Base-by-base conservation (phyloP, 2,888 invertebrate species). In the Hyposoter didymator region DNA sequence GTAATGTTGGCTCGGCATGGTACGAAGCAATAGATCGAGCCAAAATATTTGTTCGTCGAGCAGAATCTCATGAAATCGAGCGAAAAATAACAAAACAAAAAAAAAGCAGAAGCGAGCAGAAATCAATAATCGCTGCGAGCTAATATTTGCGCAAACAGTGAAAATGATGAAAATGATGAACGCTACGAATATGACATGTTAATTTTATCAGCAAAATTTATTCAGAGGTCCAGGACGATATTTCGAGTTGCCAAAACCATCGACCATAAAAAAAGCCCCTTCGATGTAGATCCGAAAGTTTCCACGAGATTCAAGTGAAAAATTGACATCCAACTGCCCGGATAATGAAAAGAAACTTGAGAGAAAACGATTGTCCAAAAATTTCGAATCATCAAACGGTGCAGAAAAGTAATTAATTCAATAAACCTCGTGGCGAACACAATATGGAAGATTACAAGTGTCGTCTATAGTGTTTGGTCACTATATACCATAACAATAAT, bases 401-500 rank as follows among this genome's bases (percentile, higher is more conserved):
- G 8, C 43, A 19, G 47, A 45, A 32, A 69, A 47, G 8, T 28
- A 69, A 69, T 69, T 69, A 69, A 47, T 73, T 64, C 62, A 32
- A 43, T 28, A 73, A 73, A 12, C 43, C 62, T 39, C 67, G 62
- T 75, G 28, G 32, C 62, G 62, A 32, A 19, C 28, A 59, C 28
- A 1, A 52, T 70, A 22, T 47, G 32, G 22, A 52, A 39, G 32
- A 59, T 32, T 62, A 47, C 66, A 14, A 66, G 19, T 72, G 35
- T 55, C 52, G 43, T 22, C 45, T 59, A 39, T 39, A 69, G 43
- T n/a, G 32, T 64, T 28, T 64, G 12, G 22, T 32, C 22, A 32
- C 39, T 22, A 47, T 75, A 43, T 74, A 52, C 49, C 66, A 76
- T 35, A 39, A 47, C 59, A 39, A 76, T 49, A 62, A 78, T 45